A percentile compares a stretch with the other conserved stretches of the same genome.
These are phyloP conservation scores for Drosophila lacteicornis DNA, from an alignment of 1,140 invertebrate genomes.

Conservation along the genomic window DNA sequence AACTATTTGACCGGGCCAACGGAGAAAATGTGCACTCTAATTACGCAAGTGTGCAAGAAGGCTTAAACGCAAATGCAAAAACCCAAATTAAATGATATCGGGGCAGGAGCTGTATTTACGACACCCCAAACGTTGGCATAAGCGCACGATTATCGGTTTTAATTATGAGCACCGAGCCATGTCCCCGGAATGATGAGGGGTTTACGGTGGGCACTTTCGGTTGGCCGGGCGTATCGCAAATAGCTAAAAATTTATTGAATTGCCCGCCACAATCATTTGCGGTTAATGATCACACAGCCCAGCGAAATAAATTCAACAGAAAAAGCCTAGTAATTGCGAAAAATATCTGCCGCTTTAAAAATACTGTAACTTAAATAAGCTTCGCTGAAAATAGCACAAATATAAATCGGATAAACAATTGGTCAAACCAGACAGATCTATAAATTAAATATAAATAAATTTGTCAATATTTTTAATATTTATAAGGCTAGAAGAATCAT, in stretches of 20 bases:
- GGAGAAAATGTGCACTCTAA: conserved; percentile 19
- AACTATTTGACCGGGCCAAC: conserved; percentile 32
- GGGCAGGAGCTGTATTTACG: conserved; percentile 14
- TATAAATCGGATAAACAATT: background rate
- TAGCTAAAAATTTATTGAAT: conserved; percentile 65
- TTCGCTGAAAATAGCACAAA: background rate
- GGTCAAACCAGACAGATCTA: background rate
- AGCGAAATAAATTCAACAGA: conserved; percentile 18
- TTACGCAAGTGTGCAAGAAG: background rate
- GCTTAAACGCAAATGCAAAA: conserved; percentile 10
- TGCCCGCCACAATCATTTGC: conserved; percentile 53
- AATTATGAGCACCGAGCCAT: conserved; percentile 52
- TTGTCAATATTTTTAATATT: background rate
- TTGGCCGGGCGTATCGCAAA: conserved; percentile 24
- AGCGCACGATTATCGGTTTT: conserved; percentile 58
- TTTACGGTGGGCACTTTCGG: background rate
- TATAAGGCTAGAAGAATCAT: too few species aligned
- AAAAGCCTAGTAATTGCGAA: background rate
- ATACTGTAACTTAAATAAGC: too few species aligned
- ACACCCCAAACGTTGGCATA: conserved; percentile 32
- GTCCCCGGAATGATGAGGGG: background rate
- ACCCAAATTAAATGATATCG: conserved; percentile 31
- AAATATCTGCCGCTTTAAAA: background rate
- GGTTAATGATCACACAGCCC: conserved; percentile 40
- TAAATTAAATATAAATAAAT: background rate